Conservation (phyloP, 2,113 vertebrate species). For the Corapipo altera region DNA sequence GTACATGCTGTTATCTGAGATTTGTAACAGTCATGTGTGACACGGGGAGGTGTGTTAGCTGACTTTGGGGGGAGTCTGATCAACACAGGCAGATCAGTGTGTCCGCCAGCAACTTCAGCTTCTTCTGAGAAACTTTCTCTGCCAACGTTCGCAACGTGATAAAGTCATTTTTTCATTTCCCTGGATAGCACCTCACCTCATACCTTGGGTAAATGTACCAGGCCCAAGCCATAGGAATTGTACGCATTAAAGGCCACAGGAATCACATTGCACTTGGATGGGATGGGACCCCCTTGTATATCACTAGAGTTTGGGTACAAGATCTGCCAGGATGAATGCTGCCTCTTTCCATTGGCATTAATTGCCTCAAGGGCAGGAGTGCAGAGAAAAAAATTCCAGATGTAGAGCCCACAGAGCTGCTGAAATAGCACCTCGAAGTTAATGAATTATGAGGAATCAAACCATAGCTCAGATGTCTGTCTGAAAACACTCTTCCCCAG, state of each 20-base stretch:
- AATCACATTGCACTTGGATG: neutral
- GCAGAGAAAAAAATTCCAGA: neutral
- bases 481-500: neutral
- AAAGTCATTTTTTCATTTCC: neutral
- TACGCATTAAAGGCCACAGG: neutral
- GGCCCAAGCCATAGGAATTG: neutral
- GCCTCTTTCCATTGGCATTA: neutral
- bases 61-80: slow-evolving; percentile 2
- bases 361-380: neutral
- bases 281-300: neutral
- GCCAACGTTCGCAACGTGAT: neutral
- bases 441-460: neutral
- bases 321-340: neutral
- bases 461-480: neutral
- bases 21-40: slow-evolving; percentile 8
- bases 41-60: neutral
- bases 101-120: neutral
- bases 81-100: neutral
- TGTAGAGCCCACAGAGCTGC: neutral
- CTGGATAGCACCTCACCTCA: neutral
- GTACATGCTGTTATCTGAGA: slow-evolving; percentile 60
- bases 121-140: neutral
- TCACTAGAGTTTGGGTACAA: neutral
- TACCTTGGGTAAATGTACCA: neutral
- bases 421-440: neutral